phyloP scores from a whole-genome alignment of 2,113 vertebrate genomes.

The Tetrao urogallus region DNA sequence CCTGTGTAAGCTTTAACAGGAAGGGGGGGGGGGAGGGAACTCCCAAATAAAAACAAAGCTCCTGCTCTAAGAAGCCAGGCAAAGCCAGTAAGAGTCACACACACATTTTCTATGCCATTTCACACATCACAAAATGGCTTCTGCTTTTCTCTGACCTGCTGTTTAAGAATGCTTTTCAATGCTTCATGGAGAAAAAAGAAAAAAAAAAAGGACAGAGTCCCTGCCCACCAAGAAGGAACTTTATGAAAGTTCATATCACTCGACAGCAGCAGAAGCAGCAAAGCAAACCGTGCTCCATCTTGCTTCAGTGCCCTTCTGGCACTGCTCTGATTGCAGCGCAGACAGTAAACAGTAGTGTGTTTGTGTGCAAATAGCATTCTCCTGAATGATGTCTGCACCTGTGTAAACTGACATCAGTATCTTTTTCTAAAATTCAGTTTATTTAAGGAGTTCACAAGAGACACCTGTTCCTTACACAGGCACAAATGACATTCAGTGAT shows the following conservation, averaged over 20 bases:
- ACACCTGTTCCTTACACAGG: constrained; percentile 66
- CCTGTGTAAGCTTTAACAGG: background rate
- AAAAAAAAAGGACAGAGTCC: background rate
- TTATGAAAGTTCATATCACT: constrained; percentile 56
- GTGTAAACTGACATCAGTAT: constrained; percentile 74
- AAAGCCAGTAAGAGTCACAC: background rate
- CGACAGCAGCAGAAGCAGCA: constrained; percentile 33
- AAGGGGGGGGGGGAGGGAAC: rapidly evolving
- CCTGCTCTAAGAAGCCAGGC: background rate
- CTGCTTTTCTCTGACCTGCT: constrained; percentile 4
- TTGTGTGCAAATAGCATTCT: constrained; percentile 75
- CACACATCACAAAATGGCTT: background rate
- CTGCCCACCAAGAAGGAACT: background rate
- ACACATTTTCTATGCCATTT: background rate
- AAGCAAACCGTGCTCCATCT: constrained; percentile 49
- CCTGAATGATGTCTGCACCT: constrained; percentile 76
- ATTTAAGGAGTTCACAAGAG: constrained; percentile 71
- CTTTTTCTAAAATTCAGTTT: constrained; percentile 57
- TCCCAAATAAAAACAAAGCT: background rate
- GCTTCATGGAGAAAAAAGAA: constrained; percentile 3
- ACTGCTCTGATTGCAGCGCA: constrained; percentile 57
- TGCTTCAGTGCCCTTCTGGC: constrained; percentile 70
- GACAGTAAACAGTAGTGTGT: constrained; percentile 68
- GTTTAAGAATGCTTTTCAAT: background rate
- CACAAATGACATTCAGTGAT: constrained; percentile 49